These are phyloP conservation scores for Cheilinus undulatus DNA, from an alignment of 2,113 vertebrate genomes.

Conservation along the genomic window DNA sequence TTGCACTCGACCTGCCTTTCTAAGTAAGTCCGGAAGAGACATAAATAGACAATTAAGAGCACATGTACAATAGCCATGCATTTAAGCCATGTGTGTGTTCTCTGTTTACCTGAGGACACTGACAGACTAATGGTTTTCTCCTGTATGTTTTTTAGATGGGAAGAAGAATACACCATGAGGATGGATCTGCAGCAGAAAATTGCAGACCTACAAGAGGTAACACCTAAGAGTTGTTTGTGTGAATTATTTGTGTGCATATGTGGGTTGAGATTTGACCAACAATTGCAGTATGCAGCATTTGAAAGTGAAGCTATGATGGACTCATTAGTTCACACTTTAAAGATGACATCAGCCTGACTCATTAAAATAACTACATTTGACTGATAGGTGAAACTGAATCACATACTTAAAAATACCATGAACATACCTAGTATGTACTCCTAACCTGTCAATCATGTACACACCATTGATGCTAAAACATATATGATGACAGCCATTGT, in stretches of 20 bases:
- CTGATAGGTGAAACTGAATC: too few relatives aligned
- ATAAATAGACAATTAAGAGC: neutral
- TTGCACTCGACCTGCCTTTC: neutral
- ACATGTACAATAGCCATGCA: neutral
- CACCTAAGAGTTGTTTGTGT: constrained; percentile 4
- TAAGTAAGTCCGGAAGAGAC: neutral
- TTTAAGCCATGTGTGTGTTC: neutral
- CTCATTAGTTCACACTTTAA: too few relatives aligned
- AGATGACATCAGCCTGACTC: too few relatives aligned
- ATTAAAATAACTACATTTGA: too few relatives aligned
- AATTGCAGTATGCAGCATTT: neutral
- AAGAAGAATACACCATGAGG: constrained; percentile 93
- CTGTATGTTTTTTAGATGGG: constrained; percentile 87
- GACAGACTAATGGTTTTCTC: neutral
- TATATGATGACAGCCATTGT: neutral
- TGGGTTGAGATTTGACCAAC: constrained; percentile 2
- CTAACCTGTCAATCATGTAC: too few relatives aligned
- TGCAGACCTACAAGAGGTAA: constrained; percentile 92
- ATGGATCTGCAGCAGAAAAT: constrained; percentile 93
- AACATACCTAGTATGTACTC: too few relatives aligned
- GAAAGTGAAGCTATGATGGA: too few relatives aligned
- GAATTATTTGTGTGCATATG: neutral
- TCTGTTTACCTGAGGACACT: neutral
- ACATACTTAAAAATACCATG: too few relatives aligned
- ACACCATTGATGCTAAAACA: neutral